Conservation (phyloP, 2,888 invertebrate genomes). For the Apotomis turbidana region DNA sequence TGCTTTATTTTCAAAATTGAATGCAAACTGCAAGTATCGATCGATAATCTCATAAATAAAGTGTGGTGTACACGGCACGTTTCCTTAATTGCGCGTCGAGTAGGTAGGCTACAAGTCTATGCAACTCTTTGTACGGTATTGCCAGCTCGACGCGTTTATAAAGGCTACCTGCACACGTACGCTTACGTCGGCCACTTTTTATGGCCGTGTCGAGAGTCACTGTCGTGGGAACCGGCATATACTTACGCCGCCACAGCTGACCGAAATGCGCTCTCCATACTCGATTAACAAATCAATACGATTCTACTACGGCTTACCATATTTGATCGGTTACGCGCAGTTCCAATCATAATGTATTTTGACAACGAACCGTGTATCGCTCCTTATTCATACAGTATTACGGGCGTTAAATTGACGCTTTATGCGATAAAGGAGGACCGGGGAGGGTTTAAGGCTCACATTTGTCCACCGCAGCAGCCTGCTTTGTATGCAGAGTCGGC, state of each 20-base stretch:
- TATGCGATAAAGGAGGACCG: slow-evolving; percentile 37
- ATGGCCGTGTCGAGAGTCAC: slow-evolving; percentile 78
- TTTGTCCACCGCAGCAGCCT: slow-evolving; percentile 56
- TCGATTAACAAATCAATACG: slow-evolving; percentile 82
- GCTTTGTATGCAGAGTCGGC: slow-evolving; percentile 66
- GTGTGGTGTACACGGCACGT: slow-evolving; percentile 51
- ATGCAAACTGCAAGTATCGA: slow-evolving; percentile 45
- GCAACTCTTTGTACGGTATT: slow-evolving; percentile 62
- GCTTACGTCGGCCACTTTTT: slow-evolving; percentile 79
- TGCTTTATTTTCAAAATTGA: slow-evolving; percentile 49
- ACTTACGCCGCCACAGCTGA: slow-evolving; percentile 81
- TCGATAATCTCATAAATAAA: slow-evolving; percentile 55
- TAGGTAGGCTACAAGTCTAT: slow-evolving; percentile 53
- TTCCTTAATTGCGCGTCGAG: slow-evolving; percentile 60
- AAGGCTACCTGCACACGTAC: slow-evolving; percentile 80
- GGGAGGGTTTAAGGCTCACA: slow-evolving; percentile 56
- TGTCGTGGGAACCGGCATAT: slow-evolving; percentile 82
- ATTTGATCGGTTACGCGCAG: slow-evolving; percentile 62
- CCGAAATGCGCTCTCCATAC: slow-evolving; percentile 83
- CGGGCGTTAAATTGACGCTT: slow-evolving; percentile 48
- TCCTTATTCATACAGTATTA: slow-evolving; percentile 56
- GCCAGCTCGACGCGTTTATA: slow-evolving; percentile 68
- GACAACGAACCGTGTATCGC: slow-evolving; percentile 57
- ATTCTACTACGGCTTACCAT: slow-evolving; percentile 67
- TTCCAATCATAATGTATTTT: slow-evolving; percentile 66